A percentile compares a stretch with the other conserved stretches of the same genome.
Evolutionary conservation across 2,888 invertebrate species (phyloP).

Genomic region (Dolomedes plantarius): DNA sequence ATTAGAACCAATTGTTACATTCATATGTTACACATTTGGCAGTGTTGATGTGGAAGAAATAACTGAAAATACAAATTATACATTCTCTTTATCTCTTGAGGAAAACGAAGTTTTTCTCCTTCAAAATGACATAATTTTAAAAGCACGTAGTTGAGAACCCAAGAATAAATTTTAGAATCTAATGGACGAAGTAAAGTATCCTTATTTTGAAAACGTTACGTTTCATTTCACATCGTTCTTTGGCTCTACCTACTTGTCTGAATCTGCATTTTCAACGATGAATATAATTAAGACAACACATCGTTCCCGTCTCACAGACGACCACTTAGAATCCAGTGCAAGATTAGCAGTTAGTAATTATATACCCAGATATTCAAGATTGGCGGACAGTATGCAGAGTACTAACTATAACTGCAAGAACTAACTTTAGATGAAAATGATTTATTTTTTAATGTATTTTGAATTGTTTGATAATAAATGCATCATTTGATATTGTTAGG

Average conservation of each 20-base stretch:
- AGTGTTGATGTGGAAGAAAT: slow-evolving; percentile 15
- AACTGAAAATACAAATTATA: slow-evolving; percentile 7
- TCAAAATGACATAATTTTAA: slow-evolving; percentile 17
- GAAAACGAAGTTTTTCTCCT: not conserved
- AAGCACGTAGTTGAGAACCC: not conserved
- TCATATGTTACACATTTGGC: slow-evolving; percentile 19
- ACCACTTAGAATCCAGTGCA: too few species aligned
- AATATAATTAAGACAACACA: too few species aligned
- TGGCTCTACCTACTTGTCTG: slow-evolving; percentile 7
- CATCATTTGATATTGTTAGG: too few species aligned
- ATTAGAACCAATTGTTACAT: slow-evolving; percentile 5
- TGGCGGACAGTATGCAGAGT: too few species aligned
- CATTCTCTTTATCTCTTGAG: not conserved
- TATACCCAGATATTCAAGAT: too few species aligned
- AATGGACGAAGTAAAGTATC: slow-evolving; percentile 3
- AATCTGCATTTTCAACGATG: slow-evolving; percentile 8
- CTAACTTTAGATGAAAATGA: too few species aligned
- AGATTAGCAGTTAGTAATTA: too few species aligned
- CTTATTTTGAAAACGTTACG: slow-evolving; percentile 4
- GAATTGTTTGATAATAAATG: too few species aligned
- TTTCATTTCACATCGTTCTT: slow-evolving; percentile 17
- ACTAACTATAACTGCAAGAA: too few species aligned
- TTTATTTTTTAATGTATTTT: too few species aligned
- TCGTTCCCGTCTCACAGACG: too few species aligned
- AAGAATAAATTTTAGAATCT: not conserved